A percentile compares a stretch with the other conserved stretches of the same genome.
Conservation (phyloP, 53 echinoderm and acorn worm genomes). For the Actinopyga echinites region DNA sequence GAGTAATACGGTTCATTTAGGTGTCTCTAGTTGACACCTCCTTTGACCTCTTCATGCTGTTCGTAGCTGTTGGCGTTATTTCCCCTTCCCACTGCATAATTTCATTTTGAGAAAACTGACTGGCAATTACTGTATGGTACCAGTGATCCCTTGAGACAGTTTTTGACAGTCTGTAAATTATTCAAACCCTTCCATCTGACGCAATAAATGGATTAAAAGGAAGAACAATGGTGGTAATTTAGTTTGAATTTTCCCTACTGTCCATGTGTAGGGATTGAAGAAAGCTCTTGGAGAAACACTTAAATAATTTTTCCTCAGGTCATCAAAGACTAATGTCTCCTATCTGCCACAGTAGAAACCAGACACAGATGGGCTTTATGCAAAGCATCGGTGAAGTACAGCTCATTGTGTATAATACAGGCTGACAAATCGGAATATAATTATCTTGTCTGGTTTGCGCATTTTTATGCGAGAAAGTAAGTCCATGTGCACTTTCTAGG, state of each 20-base stretch:
- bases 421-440: too few species aligned
- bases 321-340: too few species aligned
- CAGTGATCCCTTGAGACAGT: background rate
- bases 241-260: too few species aligned
- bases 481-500: background rate
- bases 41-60: slow-evolving; percentile 3
- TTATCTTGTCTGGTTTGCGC: background rate
- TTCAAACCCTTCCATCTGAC: background rate
- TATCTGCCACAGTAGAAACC: too few species aligned
- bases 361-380: too few species aligned
- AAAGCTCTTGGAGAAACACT: too few species aligned
- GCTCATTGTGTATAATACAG: too few species aligned
- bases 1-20: slow-evolving; percentile 6
- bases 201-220: too few species aligned
- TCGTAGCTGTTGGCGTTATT: background rate
- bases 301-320: too few species aligned
- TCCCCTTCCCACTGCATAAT: slow-evolving; percentile 9
- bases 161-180: background rate
- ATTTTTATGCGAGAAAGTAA: background rate
- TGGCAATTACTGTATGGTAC: background rate
- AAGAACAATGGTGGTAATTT: too few species aligned
- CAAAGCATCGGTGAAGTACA: too few species aligned
- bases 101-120: background rate
- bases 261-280: too few species aligned
- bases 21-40: background rate